phyloP scores from a whole-genome alignment of 1,140 invertebrate species.

The Thaumetopoea pityocampa region DNA sequence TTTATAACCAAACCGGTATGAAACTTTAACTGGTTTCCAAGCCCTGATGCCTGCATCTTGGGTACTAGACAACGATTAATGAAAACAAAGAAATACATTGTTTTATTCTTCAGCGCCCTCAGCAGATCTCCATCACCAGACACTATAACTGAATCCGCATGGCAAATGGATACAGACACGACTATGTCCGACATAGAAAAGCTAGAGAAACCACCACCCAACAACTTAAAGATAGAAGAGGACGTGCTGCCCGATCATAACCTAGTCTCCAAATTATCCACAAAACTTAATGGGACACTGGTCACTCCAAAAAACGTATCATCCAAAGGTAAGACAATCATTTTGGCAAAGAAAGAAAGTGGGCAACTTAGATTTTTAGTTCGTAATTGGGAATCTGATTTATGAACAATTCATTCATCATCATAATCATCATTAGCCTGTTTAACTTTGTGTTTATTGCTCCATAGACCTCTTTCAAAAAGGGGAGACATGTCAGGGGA shows the following conservation, averaged over 20 bases:
- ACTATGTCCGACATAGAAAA: slow-evolving; percentile 31
- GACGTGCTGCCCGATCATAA: slow-evolving; percentile 26
- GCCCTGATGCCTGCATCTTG: too few species aligned
- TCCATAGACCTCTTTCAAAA: too few species aligned
- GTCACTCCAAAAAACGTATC: slow-evolving; percentile 42
- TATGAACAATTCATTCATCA: too few species aligned
- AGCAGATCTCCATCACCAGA: slow-evolving; percentile 56
- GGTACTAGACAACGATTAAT: too few species aligned
- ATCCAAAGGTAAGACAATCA: slow-evolving; percentile 46
- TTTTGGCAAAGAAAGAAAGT: not conserved
- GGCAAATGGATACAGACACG: slow-evolving; percentile 57
- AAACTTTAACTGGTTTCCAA: too few species aligned
- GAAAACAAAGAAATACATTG: too few species aligned
- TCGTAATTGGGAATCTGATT: too few species aligned
- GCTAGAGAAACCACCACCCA: slow-evolving; percentile 26
- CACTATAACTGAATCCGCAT: slow-evolving; percentile 22
- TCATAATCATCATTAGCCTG: too few species aligned
- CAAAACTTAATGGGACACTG: slow-evolving; percentile 45
- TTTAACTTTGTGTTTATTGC: too few species aligned
- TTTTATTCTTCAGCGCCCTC: slow-evolving; percentile 30
- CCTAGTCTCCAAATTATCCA: slow-evolving; percentile 35
- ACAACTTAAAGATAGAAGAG: slow-evolving; percentile 21
- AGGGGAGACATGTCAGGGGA: too few species aligned
- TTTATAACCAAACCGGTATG: too few species aligned
- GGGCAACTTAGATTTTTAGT: not conserved